Evolutionary conservation across 2,113 vertebrate genomes (phyloP).

Genomic region (Astur gentilis): DNA sequence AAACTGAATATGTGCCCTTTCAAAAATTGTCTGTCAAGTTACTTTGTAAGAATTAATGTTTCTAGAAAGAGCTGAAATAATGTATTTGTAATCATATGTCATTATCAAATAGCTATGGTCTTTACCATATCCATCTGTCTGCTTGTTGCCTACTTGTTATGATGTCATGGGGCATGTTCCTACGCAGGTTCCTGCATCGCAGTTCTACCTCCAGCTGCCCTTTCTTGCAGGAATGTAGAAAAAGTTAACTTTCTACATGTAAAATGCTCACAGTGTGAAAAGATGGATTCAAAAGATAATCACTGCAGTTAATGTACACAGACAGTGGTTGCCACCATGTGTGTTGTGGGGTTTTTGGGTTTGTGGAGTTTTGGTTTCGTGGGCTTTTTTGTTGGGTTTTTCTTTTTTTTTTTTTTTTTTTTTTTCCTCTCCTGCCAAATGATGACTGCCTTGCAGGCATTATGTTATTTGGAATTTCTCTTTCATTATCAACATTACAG

Average conservation of each 20-base stretch:
- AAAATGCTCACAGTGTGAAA: not conserved
- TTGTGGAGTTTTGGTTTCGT: not conserved
- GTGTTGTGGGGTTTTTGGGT: not conserved
- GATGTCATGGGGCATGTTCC: accelerated
- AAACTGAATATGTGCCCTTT: not conserved
- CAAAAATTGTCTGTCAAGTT: not conserved
- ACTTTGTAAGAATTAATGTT: not conserved
- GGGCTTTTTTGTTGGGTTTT: too few species aligned
- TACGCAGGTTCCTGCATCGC: not conserved
- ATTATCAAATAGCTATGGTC: not conserved
- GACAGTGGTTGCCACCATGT: not conserved
- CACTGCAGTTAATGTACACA: not conserved
- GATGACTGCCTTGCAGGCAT: not conserved
- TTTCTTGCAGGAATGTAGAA: not conserved
- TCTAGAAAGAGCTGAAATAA: not conserved
- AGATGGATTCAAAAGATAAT: not conserved
- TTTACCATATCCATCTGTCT: not conserved
- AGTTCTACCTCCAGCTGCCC: not conserved
- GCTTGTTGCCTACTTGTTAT: not conserved
- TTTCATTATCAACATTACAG: not conserved
- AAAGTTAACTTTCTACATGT: not conserved
- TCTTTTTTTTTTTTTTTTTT: not conserved
- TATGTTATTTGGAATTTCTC: not conserved
- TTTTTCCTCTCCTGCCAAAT: too few species aligned
- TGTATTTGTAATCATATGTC: not conserved